Base-by-base conservation (phyloP, 2,888 invertebrate genomes). In the Ischnus inquisitorius region DNA sequence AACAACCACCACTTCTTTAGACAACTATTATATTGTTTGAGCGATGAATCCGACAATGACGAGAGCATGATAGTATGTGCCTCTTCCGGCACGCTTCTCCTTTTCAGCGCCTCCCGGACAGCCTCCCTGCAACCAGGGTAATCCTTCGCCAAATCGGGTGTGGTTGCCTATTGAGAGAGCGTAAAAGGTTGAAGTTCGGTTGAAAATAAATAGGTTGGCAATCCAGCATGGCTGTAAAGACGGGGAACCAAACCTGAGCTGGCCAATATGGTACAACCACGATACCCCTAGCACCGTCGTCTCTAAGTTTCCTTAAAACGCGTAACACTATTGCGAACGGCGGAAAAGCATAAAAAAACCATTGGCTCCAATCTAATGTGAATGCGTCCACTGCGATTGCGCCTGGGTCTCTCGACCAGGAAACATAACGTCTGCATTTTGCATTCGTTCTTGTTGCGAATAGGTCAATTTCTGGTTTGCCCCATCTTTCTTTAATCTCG, bases 241-340 rank as follows among this genome's bases (percentile, higher is more conserved):
- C 46, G 1, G 86, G 86, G 25, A 82, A 88, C 80, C 86, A 79
- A 34, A 34, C 34, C 6, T 34, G 34, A 3, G 34, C 34, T 14
- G 86, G 86, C 87, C 87, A 87, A 5, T 69, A 43, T 0, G 87
- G 88, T 4, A 88, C 84, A 12, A 87, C 71, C 10, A 87, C 6
- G 2, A 87, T 82, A 2, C 85, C 86, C 34, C 39, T 39, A 19
- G 76, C 75, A 1, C 67, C 46, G 12, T 84, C 83, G 4, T 41
- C 4, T 48, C 79, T 54, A 19, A 87, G 79, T 71, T 87, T 88
- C n/a, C 60, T 43, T 41, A 86, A 62, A 4, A 81, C 84, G 48
- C 65, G 77, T 57, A 86, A 60, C 41, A 86, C 83, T 34, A 87
- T 41, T 19, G 82, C 28, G 72, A 83, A 87, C 6, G 85, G 86